phyloP scores from a whole-genome alignment of 2,888 invertebrate genomes.

The Noctua comes region DNA sequence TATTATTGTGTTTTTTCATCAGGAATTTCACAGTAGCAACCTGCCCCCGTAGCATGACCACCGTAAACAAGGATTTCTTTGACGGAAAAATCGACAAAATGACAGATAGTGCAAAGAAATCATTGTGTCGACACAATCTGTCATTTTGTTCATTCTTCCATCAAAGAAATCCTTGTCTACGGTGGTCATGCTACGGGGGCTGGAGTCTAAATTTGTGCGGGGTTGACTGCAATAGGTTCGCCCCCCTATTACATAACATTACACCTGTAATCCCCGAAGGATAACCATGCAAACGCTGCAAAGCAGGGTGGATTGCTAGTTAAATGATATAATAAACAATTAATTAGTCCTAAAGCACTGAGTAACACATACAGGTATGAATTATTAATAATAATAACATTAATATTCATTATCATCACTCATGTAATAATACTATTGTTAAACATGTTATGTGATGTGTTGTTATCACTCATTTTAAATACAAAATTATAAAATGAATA shows the following conservation, averaged over 20 bases:
- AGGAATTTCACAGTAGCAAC: background rate
- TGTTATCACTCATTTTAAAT: constrained; percentile 26
- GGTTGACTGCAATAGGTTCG: background rate
- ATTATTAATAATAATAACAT: constrained; percentile 17
- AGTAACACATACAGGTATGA: background rate
- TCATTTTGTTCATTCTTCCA: no score
- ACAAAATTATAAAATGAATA: background rate
- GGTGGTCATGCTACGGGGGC: no score
- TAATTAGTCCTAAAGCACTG: background rate
- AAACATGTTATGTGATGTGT: constrained; percentile 6
- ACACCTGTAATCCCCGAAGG: background rate
- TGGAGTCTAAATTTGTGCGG: background rate
- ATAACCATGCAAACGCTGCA: background rate
- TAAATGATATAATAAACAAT: background rate
- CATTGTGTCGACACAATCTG: no score
- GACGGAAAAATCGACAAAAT: no score
- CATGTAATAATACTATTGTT: constrained; percentile 20
- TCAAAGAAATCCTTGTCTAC: no score
- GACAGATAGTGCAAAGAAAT: no score
- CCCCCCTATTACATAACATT: background rate
- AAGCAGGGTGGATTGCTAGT: background rate
- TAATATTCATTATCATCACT: constrained; percentile 19
- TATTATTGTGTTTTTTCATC: background rate
- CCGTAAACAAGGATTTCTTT: no score
- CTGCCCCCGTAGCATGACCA: no score